Conservation (phyloP, 2,888 invertebrate species). For the Drosophila anomelani region DNA sequence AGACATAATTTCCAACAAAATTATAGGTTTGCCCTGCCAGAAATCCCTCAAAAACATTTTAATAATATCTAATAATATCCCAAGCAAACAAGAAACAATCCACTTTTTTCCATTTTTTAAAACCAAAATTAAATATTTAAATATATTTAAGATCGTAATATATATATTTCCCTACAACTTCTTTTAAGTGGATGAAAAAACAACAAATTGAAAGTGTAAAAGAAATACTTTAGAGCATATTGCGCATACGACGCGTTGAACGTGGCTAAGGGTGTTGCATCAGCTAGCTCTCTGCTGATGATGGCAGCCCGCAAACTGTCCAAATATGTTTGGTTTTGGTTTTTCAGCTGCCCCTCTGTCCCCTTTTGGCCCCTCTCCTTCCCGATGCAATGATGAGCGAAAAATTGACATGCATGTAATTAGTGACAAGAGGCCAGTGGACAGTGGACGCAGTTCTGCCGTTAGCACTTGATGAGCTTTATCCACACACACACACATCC, state of each 20-base stretch:
- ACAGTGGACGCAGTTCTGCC: slow-evolving; percentile 9
- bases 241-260: slow-evolving; percentile 32
- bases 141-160: neutral
- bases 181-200: neutral
- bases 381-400: slow-evolving; percentile 73
- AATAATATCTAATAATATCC: neutral
- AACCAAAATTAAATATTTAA: neutral
- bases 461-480: slow-evolving; percentile 22
- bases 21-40: neutral
- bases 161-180: neutral
- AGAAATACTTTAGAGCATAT: slow-evolving; percentile 6
- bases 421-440: slow-evolving; percentile 72
- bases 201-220: slow-evolving; percentile 2
- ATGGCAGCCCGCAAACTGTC: slow-evolving; percentile 72
- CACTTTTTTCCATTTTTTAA: neutral
- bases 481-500: slow-evolving; percentile 8
- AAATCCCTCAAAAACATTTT: neutral
- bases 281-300: neutral
- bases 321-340: slow-evolving; percentile 76
- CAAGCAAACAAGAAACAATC: neutral
- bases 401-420: slow-evolving; percentile 81
- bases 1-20: neutral
- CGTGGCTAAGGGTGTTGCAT: slow-evolving; percentile 13
- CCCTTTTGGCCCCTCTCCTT: neutral
- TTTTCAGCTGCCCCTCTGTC: slow-evolving; percentile 1